Base-by-base conservation (phyloP, 1,140 invertebrate genomes). In the Drosophila arizonae region DNA sequence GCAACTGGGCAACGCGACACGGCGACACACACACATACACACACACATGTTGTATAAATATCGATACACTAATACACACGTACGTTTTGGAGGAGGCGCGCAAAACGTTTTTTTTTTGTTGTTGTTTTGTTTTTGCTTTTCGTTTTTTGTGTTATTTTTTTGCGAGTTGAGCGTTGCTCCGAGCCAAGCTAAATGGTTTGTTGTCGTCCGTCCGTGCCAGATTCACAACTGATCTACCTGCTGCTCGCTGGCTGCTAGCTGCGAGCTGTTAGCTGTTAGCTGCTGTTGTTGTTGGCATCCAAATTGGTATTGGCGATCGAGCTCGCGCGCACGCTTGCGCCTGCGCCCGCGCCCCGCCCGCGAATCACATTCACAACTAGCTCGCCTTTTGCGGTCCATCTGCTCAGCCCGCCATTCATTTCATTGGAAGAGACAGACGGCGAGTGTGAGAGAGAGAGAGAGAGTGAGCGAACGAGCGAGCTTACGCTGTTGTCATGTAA, bases 141-240 rank as follows among this genome's bases (percentile, higher is more conserved):
- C 50, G 56, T 39, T 67, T 63, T 60, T 39, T 64, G 52, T 72
- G 66, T 71, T 73, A 28, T 68, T 72, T 72, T 65, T 68, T 45
- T 73, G 58, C 60, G 57, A 41, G 55, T 64, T 70, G 54, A 65
- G 74, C 66, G 74, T 11, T 48, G 61, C 76, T 84, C 48, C 78
- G 70, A 70, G 72, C 75, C 82, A 80, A 87, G 78, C 81, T 76
- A 86, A 85, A 69, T 88, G 72, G 72, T 87, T 87, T 87, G 82
- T 87, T 87, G 76, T 81, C 58, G 79, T 81, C 76, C 67, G 76
- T 67, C 76, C 77, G 76, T 76, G 84, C 84, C 82, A 87, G 84
- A 88, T 87, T 87, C 82, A 87, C 84, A 87, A 87, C 82, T 87
- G 82, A 87, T 87, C 82, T 87, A 87, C 82, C 82, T 87, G 81